Evolutionary conservation across 2,888 invertebrate species (phyloP).

Genomic region (Neria commutata): DNA sequence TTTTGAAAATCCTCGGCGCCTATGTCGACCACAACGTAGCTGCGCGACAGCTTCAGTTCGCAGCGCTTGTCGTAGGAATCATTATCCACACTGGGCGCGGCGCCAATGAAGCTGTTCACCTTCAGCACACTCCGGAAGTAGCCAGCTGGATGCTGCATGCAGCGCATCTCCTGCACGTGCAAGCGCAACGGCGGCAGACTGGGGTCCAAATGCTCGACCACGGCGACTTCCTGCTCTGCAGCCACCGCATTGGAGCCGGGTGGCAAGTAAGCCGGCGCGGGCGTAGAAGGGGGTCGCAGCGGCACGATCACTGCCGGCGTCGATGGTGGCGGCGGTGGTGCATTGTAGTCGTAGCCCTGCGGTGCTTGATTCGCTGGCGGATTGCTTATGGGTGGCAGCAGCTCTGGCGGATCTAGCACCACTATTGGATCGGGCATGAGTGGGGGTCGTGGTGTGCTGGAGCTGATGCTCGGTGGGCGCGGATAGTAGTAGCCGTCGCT

Average conservation of each 20-base stretch:
- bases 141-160: slow-evolving; percentile 44
- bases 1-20: slow-evolving; percentile 62
- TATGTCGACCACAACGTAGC: slow-evolving; percentile 61
- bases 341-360: slow-evolving; percentile 49
- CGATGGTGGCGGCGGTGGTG: too few relatives aligned
- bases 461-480: slow-evolving; percentile 27
- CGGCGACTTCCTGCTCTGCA: slow-evolving; percentile 11
- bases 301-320: slow-evolving; percentile 18
- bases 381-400: slow-evolving; percentile 11
- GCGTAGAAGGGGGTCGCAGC: slow-evolving; percentile 40
- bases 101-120: slow-evolving; percentile 55
- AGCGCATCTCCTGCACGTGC: slow-evolving; percentile 57
- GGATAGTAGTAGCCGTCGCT: slow-evolving; percentile 49
- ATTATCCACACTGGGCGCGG: slow-evolving; percentile 59
- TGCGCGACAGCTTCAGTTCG: slow-evolving; percentile 50
- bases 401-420: slow-evolving; percentile 43
- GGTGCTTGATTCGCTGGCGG: neutral
- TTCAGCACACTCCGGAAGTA: slow-evolving; percentile 61
- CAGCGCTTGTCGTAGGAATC: slow-evolving; percentile 51
- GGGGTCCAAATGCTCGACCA: slow-evolving; percentile 18
- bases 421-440: too few relatives aligned
- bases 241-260: slow-evolving; percentile 18
- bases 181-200: slow-evolving; percentile 42
- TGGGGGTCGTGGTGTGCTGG: too few relatives aligned
- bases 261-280: slow-evolving; percentile 46